Conservation (phyloP, 1,140 invertebrate genomes). For the Drosophila ananassae region DNA sequence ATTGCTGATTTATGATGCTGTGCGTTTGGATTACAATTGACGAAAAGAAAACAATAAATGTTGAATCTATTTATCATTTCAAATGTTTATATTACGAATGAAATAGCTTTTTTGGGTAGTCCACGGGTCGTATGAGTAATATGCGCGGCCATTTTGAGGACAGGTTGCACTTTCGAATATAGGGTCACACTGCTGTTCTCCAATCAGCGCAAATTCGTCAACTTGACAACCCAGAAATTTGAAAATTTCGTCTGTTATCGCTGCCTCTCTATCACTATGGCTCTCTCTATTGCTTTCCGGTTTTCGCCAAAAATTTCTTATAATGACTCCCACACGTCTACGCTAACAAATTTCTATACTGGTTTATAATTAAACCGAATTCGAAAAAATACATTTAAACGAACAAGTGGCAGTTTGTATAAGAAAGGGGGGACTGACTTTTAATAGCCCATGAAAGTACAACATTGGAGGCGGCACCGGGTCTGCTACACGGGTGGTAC, state of each 20-base stretch:
- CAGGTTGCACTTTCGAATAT: neutral
- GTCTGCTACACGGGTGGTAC: constrained; percentile 21
- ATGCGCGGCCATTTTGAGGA: neutral
- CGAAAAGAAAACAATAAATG: neutral
- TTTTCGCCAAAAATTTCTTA: constrained; percentile 39
- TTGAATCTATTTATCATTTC: neutral
- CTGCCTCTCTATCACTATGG: neutral
- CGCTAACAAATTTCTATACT: constrained; percentile 23
- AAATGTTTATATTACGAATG: neutral
- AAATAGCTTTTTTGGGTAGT: neutral
- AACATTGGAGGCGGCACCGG: constrained; percentile 20
- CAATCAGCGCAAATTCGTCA: neutral
- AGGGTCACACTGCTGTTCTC: neutral
- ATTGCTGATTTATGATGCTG: constrained; percentile 66
- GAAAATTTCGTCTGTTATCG: constrained; percentile 1
- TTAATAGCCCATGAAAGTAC: constrained; percentile 26
- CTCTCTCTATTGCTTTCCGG: neutral
- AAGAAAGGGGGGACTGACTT: constrained; percentile 17
- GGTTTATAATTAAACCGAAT: constrained; percentile 56
- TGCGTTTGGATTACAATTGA: neutral
- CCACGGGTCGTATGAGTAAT: neutral
- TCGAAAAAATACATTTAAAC: constrained; percentile 5
- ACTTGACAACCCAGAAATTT: constrained; percentile 32
- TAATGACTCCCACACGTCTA: constrained; percentile 28
- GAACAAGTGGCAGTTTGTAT: constrained; percentile 46